A percentile compares a stretch with the other conserved stretches of the same genome.
These are phyloP conservation scores for Galaxias olidus DNA, from an alignment of 2,797 vertebrate species.

Conservation along the genomic window DNA sequence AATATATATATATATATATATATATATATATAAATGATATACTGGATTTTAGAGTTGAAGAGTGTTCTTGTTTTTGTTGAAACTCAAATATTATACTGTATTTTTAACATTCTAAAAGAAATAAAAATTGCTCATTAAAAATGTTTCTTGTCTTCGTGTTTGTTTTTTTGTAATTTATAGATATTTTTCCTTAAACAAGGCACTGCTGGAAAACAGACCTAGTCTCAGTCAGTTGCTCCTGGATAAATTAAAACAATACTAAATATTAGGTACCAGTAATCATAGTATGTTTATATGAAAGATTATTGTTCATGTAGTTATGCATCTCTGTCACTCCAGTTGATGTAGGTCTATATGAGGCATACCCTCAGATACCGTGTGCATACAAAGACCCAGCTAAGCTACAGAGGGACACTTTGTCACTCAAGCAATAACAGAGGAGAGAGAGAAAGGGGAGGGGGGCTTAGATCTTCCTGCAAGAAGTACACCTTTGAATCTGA, in stretches of 20 bases:
- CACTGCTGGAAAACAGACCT: too few relatives aligned
- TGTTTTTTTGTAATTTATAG: too few relatives aligned
- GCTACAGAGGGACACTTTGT: slow-evolving; percentile 77
- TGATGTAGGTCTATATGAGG: slow-evolving; percentile 57
- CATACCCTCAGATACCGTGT: slow-evolving; percentile 61
- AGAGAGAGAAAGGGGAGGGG: slow-evolving; percentile 57
- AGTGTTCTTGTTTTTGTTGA: too few relatives aligned
- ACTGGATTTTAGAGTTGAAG: too few relatives aligned
- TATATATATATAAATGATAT: too few relatives aligned
- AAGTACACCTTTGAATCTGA: slow-evolving; percentile 84
- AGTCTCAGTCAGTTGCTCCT: too few relatives aligned
- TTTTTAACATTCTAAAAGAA: too few relatives aligned
- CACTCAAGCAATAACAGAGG: slow-evolving; percentile 78
- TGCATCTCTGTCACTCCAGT: slow-evolving; percentile 44
- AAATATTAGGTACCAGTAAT: slow-evolving; percentile 24
- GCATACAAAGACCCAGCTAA: slow-evolving; percentile 75
- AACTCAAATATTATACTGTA: too few relatives aligned
- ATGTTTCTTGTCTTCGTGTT: too few relatives aligned
- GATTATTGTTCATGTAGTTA: slow-evolving; percentile 27
- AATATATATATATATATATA: too few relatives aligned
- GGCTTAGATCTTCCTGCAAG: slow-evolving; percentile 79
- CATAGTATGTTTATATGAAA: slow-evolving; percentile 57
- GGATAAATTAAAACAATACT: too few relatives aligned
- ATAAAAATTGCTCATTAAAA: too few relatives aligned
- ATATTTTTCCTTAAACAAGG: neutral